Evolutionary conservation across 2,888 invertebrate genomes (phyloP).

Genomic region (Poecilobothrus nobilitatus): DNA sequence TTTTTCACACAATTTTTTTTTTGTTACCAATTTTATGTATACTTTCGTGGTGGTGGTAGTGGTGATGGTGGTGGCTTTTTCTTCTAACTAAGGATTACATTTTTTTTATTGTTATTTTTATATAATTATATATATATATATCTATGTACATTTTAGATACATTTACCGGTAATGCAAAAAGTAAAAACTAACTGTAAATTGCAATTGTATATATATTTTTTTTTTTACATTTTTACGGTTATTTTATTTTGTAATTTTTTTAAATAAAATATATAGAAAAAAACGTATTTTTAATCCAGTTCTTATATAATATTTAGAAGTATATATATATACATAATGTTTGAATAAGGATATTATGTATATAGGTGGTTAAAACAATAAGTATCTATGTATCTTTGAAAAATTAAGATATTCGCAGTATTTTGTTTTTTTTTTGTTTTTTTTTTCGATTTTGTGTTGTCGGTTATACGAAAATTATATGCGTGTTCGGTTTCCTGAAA

Average conservation of each 20-base stretch:
- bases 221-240: not conserved
- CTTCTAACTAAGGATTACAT: not conserved
- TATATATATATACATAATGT: not conserved
- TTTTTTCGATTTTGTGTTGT: too few relatives aligned
- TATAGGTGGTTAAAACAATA: not conserved
- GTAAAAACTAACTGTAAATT: not conserved
- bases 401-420: constrained; percentile 7
- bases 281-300: not conserved
- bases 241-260: not conserved
- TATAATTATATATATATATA: not conserved
- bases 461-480: constrained; percentile 14
- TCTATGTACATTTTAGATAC: not conserved
- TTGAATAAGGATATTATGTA: not conserved
- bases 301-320: not conserved
- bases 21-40: constrained; percentile 10
- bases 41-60: not conserved
- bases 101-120: not conserved
- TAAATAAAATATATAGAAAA: too few relatives aligned
- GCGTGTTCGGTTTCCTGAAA: not conserved
- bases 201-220: not conserved
- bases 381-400: constrained; percentile 8
- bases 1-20: not conserved
- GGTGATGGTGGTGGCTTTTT: not conserved
- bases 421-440: constrained; percentile 14
- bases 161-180: too few relatives aligned